Evolutionary conservation across 2,113 vertebrate species (phyloP).

Genomic region (Ceyx melanurus): DNA sequence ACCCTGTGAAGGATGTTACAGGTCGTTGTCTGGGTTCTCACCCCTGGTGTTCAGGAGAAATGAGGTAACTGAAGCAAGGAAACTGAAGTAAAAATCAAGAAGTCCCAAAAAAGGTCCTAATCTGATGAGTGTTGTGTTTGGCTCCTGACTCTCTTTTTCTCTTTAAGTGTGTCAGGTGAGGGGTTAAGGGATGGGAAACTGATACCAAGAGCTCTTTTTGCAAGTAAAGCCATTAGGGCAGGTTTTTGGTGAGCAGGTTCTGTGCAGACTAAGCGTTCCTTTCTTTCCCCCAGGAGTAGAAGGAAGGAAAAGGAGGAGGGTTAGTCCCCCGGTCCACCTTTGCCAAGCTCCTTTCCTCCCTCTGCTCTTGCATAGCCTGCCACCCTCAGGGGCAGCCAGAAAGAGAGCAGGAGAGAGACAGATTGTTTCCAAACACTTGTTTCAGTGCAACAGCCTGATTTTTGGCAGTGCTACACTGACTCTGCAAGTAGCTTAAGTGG

Average conservation of each 20-base stretch:
- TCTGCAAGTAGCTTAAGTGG: not conserved
- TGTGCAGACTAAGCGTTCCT: rapidly evolving
- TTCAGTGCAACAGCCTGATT: conserved; percentile 36
- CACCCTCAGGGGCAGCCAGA: not conserved
- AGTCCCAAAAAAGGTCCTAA: conserved; percentile 12
- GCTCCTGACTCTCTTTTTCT: not conserved
- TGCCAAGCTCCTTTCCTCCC: not conserved
- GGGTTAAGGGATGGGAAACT: not conserved
- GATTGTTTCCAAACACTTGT: conserved; percentile 16
- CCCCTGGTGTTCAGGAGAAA: not conserved
- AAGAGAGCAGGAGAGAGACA: not conserved
- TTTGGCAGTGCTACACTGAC: not conserved
- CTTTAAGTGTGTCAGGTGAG: not conserved
- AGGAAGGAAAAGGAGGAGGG: not conserved
- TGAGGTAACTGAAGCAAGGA: conserved; percentile 11
- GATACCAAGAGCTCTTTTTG: conserved; percentile 3
- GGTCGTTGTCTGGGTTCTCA: not conserved
- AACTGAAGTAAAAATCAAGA: not conserved
- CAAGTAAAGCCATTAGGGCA: not conserved
- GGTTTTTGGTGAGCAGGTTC: not conserved
- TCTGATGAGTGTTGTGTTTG: conserved; percentile 33
- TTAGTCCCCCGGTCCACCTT: not conserved
- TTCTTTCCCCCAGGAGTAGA: not conserved
- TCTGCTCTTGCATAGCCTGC: not conserved
- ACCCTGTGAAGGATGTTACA: not conserved